These are phyloP conservation scores for Hormiphora californensis DNA, from an alignment of 37 sponge, comb jelly and placozoan genomes.

Conservation along the genomic window DNA sequence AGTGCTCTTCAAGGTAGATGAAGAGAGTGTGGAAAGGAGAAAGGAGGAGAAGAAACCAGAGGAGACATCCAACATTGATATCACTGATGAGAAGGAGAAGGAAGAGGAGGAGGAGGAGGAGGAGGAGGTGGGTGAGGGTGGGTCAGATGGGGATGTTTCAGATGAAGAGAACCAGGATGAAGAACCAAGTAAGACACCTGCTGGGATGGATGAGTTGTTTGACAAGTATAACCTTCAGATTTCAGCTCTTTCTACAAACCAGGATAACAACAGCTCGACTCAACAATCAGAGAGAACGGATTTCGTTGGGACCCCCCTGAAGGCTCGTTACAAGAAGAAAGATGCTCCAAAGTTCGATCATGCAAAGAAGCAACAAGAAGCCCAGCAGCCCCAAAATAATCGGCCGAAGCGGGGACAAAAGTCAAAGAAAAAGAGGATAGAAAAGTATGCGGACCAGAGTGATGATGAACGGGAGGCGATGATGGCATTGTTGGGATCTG, in stretches of 20 bases:
- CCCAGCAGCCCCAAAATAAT: constrained; percentile 3
- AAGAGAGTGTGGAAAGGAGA: constrained; percentile 4
- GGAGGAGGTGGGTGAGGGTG: constrained; percentile 20
- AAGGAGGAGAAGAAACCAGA: background rate
- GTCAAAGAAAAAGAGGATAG: constrained; percentile 68
- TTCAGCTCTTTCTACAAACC: background rate
- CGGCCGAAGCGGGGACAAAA: constrained; percentile 70
- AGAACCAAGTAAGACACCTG: too few species aligned
- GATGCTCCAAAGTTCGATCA: constrained; percentile 6
- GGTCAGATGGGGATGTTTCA: background rate
- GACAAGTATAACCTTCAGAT: constrained; percentile 42
- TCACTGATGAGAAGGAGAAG: background rate
- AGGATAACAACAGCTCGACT: too few species aligned
- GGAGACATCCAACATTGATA: background rate
- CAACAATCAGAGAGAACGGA: background rate
- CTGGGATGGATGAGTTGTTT: background rate
- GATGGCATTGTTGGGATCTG: constrained; percentile 65
- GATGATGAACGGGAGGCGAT: constrained; percentile 75
- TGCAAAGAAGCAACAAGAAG: background rate
- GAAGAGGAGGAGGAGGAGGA: background rate
- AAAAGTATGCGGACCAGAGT: constrained; percentile 87
- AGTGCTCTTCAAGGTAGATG: constrained; percentile 80
- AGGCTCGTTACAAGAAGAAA: background rate
- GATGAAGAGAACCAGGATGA: too few species aligned
- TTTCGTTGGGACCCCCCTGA: constrained; percentile 27